These are phyloP conservation scores for Vimba vimba DNA, from an alignment of 2,113 vertebrate species.

Conservation along the genomic window DNA sequence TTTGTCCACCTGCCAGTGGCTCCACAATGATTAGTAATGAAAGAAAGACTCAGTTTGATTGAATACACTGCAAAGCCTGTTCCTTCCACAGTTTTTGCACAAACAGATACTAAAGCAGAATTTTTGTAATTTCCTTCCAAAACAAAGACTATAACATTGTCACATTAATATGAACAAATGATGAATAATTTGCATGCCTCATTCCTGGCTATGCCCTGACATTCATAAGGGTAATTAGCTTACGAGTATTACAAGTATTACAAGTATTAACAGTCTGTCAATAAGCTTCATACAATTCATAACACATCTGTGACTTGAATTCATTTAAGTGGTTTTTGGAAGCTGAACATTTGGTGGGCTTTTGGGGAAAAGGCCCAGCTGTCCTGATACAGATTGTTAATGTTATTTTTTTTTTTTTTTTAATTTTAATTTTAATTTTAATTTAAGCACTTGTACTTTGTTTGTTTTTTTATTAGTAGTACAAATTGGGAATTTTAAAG, in stretches of 20 bases:
- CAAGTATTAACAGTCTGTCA: slow-evolving; percentile 40
- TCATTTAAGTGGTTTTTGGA: slow-evolving; percentile 26
- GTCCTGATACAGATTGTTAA: slow-evolving; percentile 8
- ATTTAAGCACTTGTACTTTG: not conserved
- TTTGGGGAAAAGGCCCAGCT: slow-evolving; percentile 22
- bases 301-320: slow-evolving; percentile 40
- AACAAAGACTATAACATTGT: slow-evolving; percentile 19
- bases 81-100: not conserved
- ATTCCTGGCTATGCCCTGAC: slow-evolving; percentile 32
- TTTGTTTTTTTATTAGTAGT: too few relatives aligned
- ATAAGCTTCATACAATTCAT: slow-evolving; percentile 39
- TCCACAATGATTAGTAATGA: not conserved
- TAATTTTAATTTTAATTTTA: not conserved
- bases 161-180: slow-evolving; percentile 31
- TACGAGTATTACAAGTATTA: slow-evolving; percentile 39
- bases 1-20: not conserved
- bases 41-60: not conserved
- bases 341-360: slow-evolving; percentile 13
- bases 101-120: not conserved
- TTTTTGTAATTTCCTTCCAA: slow-evolving; percentile 7
- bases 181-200: slow-evolving; percentile 36
- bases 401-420: not conserved
- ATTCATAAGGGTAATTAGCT: slow-evolving; percentile 38
- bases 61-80: not conserved
- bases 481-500: not conserved